phyloP scores from a whole-genome alignment of 1,140 invertebrate species.

The Hormaphis cornu region DNA sequence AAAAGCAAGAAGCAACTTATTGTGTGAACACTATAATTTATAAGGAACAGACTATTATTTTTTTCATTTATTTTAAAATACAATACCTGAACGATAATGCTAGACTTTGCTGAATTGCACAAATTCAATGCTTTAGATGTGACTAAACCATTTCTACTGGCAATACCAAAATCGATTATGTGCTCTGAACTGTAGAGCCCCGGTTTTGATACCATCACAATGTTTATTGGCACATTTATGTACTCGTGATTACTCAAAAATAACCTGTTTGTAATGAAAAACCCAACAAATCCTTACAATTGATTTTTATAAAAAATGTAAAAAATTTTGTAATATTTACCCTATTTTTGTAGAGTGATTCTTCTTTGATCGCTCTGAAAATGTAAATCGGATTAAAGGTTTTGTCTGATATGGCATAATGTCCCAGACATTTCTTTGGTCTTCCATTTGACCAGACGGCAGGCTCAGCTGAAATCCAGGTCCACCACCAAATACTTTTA shows the following conservation, averaged over 20 bases:
- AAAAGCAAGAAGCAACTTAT: neutral
- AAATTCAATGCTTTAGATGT: constrained; percentile 19
- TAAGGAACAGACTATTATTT: neutral
- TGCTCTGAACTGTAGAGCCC: constrained; percentile 25
- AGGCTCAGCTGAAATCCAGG: constrained; percentile 4
- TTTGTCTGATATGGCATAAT: constrained; percentile 26
- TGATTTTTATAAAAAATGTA: neutral
- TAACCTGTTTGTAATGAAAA: neutral
- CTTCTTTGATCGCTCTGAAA: constrained; percentile 24
- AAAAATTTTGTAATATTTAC: neutral
- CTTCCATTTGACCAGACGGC: constrained; percentile 23
- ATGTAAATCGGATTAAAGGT: constrained; percentile 17
- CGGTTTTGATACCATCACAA: constrained; percentile 22
- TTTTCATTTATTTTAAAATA: neutral
- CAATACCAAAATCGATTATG: constrained; percentile 21
- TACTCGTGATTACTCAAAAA: constrained; percentile 24
- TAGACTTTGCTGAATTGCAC: constrained; percentile 23
- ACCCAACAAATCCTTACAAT: neutral
- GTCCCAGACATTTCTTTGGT: constrained; percentile 29
- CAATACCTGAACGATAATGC: constrained; percentile 26
- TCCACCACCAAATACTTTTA: constrained; percentile 26
- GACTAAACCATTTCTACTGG: constrained; percentile 25
- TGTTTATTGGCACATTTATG: constrained; percentile 23
- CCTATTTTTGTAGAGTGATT: constrained; percentile 21
- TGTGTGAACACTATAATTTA: neutral